Conservation (phyloP, 2,113 vertebrate species). For the Saccopteryx bilineata region DNA sequence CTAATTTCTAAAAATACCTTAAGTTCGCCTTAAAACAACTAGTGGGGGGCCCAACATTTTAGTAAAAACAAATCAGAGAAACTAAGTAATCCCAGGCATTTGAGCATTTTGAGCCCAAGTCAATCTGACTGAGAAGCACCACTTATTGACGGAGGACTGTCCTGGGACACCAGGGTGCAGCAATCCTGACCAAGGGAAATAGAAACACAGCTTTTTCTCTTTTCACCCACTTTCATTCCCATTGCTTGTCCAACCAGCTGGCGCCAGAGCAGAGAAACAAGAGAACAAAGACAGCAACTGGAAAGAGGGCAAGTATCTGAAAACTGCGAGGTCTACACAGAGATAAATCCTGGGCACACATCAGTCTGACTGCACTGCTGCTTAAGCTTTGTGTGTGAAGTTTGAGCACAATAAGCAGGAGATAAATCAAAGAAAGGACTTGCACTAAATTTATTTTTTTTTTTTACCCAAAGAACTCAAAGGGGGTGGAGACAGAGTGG, state of each 20-base stretch:
- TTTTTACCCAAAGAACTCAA: conserved; percentile 23
- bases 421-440: not conserved
- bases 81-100: conserved; percentile 42
- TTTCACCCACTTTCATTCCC: not conserved
- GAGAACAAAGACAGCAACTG: not conserved
- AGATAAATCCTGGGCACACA: not conserved
- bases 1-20: conserved; percentile 76
- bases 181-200: not conserved
- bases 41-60: conserved; percentile 51
- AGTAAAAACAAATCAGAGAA: conserved; percentile 71
- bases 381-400: not conserved
- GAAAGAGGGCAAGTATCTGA: not conserved
- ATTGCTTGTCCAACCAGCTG: not conserved
- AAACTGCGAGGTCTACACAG: not conserved
- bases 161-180: not conserved
- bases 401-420: not conserved
- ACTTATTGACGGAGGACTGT: not conserved
- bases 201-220: not conserved
- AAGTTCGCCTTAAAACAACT: conserved; percentile 76
- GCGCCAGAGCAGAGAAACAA: conserved; percentile 8
- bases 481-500: not conserved
- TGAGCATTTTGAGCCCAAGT: not conserved
- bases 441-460: not conserved
- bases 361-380: not conserved
- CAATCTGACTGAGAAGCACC: not conserved